Percentiles rank a stretch among this genome's conserved stretches.
These are phyloP conservation scores for Dendrolimus punctatus DNA, from an alignment of 1,140 invertebrate species.

Conservation along the genomic window DNA sequence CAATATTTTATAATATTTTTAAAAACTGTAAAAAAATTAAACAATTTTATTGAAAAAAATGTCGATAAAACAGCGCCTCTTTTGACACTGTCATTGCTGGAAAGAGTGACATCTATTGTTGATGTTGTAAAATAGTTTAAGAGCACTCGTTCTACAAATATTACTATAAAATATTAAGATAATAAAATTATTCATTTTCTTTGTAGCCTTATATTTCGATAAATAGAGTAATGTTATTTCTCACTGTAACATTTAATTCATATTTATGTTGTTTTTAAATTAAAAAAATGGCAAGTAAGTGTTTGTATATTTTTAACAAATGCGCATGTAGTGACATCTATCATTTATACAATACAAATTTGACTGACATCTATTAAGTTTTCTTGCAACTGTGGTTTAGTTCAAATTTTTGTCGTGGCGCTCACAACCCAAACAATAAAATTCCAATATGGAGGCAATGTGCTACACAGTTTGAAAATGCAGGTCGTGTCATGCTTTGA, in stretches of 20 bases:
- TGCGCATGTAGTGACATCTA: constrained; percentile 16
- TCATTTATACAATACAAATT: constrained; percentile 1
- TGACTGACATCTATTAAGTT: constrained; percentile 27
- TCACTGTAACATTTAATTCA: no score
- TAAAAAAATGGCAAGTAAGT: neutral
- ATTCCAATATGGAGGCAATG: constrained; percentile 71
- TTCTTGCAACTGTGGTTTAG: constrained; percentile 17
- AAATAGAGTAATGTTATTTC: no score
- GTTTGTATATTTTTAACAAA: neutral
- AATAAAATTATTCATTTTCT: no score
- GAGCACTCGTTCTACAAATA: neutral
- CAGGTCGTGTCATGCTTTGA: constrained; percentile 71
- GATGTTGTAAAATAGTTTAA: neutral
- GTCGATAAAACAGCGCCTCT: constrained; percentile 1
- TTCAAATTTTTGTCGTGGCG: constrained; percentile 47
- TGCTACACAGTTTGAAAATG: constrained; percentile 73
- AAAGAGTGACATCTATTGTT: neutral
- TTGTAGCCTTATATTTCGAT: no score
- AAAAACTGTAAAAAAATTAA: neutral
- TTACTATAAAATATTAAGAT: no score
- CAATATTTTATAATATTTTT: no score
- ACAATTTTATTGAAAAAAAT: neutral
- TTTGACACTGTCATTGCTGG: neutral
- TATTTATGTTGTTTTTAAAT: no score
- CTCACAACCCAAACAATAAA: constrained; percentile 72